phyloP scores from a whole-genome alignment of 30 jellyfish, hydroid and myxozoan genomes.

The Nemopilema nomurai region DNA sequence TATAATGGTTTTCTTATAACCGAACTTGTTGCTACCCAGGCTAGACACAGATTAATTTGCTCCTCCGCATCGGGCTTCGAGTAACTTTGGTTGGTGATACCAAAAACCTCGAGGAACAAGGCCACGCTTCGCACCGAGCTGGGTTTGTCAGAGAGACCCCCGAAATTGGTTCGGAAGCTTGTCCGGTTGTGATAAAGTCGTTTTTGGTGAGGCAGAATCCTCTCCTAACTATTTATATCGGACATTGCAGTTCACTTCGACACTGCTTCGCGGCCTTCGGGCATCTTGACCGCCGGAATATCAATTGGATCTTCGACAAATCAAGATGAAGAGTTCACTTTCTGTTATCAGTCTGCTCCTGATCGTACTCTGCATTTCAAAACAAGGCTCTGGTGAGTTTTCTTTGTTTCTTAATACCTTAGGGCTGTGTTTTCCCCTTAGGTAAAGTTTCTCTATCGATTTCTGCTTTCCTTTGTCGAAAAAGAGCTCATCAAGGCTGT shows the following conservation, averaged over 20 bases:
- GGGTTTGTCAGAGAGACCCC: background rate
- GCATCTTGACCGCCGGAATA: background rate
- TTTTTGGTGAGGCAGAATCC: background rate
- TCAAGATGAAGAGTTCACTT: background rate
- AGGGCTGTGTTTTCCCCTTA: background rate
- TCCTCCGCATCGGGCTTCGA: background rate
- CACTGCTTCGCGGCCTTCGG: background rate
- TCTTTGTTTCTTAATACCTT: background rate
- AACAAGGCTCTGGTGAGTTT: background rate
- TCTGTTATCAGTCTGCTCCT: background rate
- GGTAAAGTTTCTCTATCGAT: too few relatives aligned
- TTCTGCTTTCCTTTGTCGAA: too few relatives aligned
- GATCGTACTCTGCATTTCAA: background rate
- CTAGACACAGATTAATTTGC: background rate
- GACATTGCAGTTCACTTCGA: background rate
- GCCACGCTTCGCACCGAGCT: background rate
- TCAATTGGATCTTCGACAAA: background rate
- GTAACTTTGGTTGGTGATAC: background rate
- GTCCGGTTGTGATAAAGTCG: too few relatives aligned
- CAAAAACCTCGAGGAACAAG: background rate
- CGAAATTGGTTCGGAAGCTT: background rate
- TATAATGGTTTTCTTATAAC: background rate
- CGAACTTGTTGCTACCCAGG: background rate
- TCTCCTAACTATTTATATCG: background rate
- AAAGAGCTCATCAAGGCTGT: too few relatives aligned